Conservation (phyloP, 1,140 invertebrate genomes). For the Nomia melanderi region DNA sequence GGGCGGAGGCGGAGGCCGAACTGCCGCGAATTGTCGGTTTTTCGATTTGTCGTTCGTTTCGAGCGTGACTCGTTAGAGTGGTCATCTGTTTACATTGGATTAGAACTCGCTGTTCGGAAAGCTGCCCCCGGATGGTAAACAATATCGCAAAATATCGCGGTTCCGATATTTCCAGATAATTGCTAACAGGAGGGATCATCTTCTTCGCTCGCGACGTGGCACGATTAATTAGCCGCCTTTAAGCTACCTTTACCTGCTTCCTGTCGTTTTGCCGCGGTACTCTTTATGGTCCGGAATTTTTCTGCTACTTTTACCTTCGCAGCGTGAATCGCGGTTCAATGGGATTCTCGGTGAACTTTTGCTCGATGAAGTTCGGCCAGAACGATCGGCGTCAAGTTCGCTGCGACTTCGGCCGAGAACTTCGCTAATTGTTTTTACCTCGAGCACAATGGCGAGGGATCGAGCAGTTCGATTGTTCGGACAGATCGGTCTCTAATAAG, state of each 20-base stretch:
- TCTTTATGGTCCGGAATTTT: too few species aligned
- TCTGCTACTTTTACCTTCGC: too few species aligned
- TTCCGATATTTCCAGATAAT: not conserved
- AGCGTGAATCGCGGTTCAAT: too few species aligned
- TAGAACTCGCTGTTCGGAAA: not conserved
- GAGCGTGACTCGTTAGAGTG: conserved; percentile 11
- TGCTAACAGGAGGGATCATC: not conserved
- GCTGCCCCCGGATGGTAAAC: not conserved
- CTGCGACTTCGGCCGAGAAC: not conserved
- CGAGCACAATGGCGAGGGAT: not conserved
- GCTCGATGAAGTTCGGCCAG: not conserved
- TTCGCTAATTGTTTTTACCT: not conserved
- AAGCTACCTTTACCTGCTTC: too few species aligned
- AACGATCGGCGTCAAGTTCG: not conserved
- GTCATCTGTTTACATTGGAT: conserved; percentile 21
- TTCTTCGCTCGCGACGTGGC: not conserved
- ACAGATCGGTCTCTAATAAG: too few species aligned
- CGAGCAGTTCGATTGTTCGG: not conserved
- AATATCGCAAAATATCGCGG: not conserved
- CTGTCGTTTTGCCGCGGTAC: too few species aligned
- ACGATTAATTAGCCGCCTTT: not conserved
- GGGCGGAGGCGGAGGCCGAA: not conserved
- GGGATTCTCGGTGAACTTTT: too few species aligned
- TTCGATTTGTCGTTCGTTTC: conserved; percentile 28
- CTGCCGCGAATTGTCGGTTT: conserved; percentile 10